Percentiles rank a stretch among this genome's conserved stretches.
These are phyloP conservation scores for Parnassius smintheus DNA, from an alignment of 2,888 invertebrate species.

Conservation along the genomic window DNA sequence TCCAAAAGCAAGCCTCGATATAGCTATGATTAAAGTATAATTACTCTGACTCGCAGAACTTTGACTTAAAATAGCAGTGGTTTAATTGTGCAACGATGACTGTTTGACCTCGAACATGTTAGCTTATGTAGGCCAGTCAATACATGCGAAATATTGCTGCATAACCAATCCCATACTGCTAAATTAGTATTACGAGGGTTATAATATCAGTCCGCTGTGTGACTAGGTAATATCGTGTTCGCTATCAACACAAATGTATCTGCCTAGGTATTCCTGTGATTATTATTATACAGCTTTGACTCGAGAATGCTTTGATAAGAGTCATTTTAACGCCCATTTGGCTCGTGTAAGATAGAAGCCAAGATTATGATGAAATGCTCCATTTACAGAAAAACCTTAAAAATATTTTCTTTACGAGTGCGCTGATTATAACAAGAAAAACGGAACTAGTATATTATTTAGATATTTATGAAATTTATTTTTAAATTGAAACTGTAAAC, in stretches of 20 bases:
- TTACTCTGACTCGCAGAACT: neutral
- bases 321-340: slow-evolving; percentile 10
- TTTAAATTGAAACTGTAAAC: no score
- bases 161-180: slow-evolving; percentile 16
- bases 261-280: neutral
- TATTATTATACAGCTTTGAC: slow-evolving; percentile 4
- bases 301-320: slow-evolving; percentile 7
- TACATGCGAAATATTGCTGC: slow-evolving; percentile 18
- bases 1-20: no score
- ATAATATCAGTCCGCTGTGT: slow-evolving; percentile 6
- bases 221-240: slow-evolving; percentile 8
- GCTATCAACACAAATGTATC: neutral
- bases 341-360: slow-evolving; percentile 1
- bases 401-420: neutral
- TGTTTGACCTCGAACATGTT: slow-evolving; percentile 7
- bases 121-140: slow-evolving; percentile 20
- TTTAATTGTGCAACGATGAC: slow-evolving; percentile 8
- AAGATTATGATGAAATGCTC: slow-evolving; percentile 2
- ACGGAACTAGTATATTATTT: no score
- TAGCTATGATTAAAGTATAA: no score
- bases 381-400: neutral
- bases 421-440: neutral
- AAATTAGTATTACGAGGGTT: slow-evolving; percentile 6
- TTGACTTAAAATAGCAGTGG: neutral
- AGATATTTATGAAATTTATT: no score